Conservation (phyloP, 2,888 invertebrate species). For the Dolichopus griseipennis region DNA sequence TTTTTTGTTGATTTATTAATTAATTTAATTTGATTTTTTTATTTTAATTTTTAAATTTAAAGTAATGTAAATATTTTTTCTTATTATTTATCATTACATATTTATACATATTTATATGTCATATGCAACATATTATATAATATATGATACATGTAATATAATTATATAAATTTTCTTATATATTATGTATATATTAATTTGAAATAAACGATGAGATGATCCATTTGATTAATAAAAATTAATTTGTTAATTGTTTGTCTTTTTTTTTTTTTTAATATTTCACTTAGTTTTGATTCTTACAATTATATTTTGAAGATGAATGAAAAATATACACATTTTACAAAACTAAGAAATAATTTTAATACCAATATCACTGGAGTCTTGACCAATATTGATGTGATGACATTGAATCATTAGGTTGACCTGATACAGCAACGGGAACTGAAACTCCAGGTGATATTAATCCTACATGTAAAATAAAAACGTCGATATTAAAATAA, state of each 20-base stretch:
- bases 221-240: neutral
- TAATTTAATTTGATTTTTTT: neutral
- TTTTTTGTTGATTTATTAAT: no score
- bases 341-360: neutral
- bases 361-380: conserved; percentile 39
- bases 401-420: conserved; percentile 67
- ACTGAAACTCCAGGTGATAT: conserved; percentile 86
- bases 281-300: conserved; percentile 5
- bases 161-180: conserved; percentile 11
- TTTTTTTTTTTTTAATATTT: conserved; percentile 17
- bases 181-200: conserved; percentile 11
- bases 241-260: conserved; percentile 1
- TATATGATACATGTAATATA: no score
- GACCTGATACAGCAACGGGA: conserved; percentile 90
- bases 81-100: conserved; percentile 13
- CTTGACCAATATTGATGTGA: conserved; percentile 74
- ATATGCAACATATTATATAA: no score
- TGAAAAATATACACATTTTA: conserved; percentile 10
- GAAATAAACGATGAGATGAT: conserved; percentile 9
- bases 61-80: conserved; percentile 33
- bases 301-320: neutral
- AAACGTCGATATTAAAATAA: no score
- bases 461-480: neutral
- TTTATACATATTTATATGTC: conserved; percentile 11
- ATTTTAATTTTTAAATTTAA: conserved; percentile 16